Conservation (phyloP, 2,113 vertebrate species). For the Tyto alba region DNA sequence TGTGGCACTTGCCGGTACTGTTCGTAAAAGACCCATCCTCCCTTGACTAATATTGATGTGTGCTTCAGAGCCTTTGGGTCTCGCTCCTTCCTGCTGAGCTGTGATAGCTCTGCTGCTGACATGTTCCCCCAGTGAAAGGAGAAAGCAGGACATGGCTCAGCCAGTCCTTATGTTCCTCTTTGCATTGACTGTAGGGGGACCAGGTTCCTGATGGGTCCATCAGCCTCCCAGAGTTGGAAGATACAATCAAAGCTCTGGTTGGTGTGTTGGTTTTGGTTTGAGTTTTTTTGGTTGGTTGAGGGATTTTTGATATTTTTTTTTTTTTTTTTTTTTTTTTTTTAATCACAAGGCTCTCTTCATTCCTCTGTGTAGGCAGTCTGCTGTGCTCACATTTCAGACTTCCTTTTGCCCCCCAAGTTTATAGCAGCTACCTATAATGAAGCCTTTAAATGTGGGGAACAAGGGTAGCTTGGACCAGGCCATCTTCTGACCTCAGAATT, state of each 20-base stretch:
- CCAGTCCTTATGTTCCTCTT: not conserved
- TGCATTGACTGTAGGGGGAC: rapidly evolving
- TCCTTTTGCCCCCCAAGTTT: not conserved
- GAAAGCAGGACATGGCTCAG: not conserved
- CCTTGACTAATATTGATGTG: not conserved
- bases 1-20: not conserved
- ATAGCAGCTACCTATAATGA: not conserved
- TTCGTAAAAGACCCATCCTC: not conserved
- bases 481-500: not conserved
- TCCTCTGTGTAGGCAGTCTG: not conserved
- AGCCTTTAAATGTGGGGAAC: not conserved
- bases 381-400: not conserved
- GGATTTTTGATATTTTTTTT: no score
- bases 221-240: not conserved
- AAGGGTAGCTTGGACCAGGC: not conserved
- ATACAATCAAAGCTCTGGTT: not conserved
- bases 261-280: not conserved
- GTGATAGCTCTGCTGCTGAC: not conserved
- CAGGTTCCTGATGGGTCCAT: not conserved
- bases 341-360: not conserved
- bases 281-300: not conserved
- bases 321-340: no score
- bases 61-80: not conserved
- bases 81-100: not conserved
- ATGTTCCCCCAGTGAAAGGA: not conserved